Percentiles rank a stretch among this genome's conserved stretches.
These are phyloP conservation scores for Enteromius treurensis DNA, from an alignment of 2,797 vertebrate genomes.

Conservation along the genomic window DNA sequence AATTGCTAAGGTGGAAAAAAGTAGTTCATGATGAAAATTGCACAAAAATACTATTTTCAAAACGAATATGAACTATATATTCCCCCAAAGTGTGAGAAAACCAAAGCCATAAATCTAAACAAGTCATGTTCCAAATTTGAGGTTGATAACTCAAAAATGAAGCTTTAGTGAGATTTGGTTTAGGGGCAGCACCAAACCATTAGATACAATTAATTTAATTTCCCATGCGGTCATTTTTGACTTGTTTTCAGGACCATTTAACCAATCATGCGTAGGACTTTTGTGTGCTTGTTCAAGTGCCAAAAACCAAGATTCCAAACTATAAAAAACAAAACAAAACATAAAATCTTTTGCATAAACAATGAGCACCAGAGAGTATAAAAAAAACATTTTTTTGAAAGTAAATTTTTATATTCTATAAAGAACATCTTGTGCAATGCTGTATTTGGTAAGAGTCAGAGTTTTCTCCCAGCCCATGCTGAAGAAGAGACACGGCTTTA, in stretches of 20 bases:
- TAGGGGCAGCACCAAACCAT: neutral
- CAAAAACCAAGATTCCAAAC: neutral
- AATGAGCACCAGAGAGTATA: neutral
- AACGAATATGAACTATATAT: neutral
- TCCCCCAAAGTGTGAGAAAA: neutral
- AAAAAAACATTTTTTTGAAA: neutral
- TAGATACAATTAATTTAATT: neutral
- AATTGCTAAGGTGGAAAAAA: neutral
- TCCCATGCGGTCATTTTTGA: neutral
- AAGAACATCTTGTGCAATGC: neutral
- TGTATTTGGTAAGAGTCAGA: neutral
- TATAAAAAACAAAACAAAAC: neutral
- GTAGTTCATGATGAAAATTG: neutral
- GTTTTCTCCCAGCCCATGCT: slow-evolving; percentile 45
- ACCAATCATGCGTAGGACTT: neutral
- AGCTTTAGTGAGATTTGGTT: neutral
- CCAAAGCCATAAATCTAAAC: neutral
- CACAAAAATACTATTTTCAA: neutral
- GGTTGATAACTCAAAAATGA: neutral
- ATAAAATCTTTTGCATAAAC: neutral
- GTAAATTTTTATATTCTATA: neutral
- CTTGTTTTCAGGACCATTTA: neutral
- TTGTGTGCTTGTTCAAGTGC: neutral
- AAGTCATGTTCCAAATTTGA: neutral
- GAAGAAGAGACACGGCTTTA: slow-evolving; percentile 53